Evolutionary conservation across 2,888 invertebrate genomes (phyloP).

Genomic region (Hemithea aestivaria): DNA sequence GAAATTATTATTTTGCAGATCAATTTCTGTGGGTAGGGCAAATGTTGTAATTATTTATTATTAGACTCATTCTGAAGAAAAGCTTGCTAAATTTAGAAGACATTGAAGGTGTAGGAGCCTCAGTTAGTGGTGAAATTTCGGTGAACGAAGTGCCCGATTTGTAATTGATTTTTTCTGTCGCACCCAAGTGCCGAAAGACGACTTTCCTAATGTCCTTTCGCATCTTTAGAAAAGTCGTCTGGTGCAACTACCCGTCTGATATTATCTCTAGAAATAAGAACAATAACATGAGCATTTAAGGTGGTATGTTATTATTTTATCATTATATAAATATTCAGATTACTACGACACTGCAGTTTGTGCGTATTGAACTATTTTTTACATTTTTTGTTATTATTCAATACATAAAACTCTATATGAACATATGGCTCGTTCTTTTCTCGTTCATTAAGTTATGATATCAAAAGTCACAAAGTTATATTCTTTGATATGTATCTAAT

Average conservation of each 20-base stretch:
- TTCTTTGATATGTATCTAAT: no score
- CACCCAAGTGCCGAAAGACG: slow-evolving; percentile 23
- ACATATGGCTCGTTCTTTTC: no score
- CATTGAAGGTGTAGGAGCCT: not conserved
- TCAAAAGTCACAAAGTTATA: no score
- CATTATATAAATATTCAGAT: no score
- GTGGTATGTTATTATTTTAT: no score
- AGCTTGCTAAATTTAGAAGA: slow-evolving; percentile 8
- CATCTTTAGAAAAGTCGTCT: not conserved
- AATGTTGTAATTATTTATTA: slow-evolving; percentile 37
- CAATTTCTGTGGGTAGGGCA: slow-evolving; percentile 42
- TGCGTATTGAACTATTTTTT: no score
- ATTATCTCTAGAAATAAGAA: not conserved
- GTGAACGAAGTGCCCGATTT: slow-evolving; percentile 28
- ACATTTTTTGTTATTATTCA: no score
- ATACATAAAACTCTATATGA: no score
- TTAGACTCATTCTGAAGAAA: slow-evolving; percentile 20
- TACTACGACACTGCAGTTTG: no score
- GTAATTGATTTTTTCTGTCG: slow-evolving; percentile 28
- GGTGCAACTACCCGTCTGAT: no score
- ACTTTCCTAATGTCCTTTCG: slow-evolving; percentile 3
- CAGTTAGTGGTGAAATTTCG: slow-evolving; percentile 3
- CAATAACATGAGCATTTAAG: no score
- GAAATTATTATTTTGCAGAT: slow-evolving; percentile 60
- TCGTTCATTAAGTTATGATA: no score